Conservation (phyloP, 2,888 invertebrate genomes). For the Entomobrya proxima region DNA sequence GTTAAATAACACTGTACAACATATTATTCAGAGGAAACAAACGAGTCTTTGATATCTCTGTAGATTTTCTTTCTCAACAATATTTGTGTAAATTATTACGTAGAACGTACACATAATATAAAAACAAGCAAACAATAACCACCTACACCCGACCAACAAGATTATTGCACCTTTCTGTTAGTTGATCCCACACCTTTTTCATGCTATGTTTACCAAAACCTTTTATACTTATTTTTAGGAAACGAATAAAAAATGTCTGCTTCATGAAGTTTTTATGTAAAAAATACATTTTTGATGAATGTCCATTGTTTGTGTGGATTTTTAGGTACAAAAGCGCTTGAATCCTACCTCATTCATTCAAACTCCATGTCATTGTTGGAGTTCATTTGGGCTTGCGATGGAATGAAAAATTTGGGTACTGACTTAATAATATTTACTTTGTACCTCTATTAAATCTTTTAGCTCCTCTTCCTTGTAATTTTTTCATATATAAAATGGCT, state of each 20-base stretch:
- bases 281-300: background rate
- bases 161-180: constrained; percentile 31
- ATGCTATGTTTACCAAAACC: background rate
- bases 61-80: background rate
- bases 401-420: constrained; percentile 50
- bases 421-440: background rate
- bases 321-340: constrained; percentile 46
- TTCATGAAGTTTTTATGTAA: background rate
- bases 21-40: too few species aligned
- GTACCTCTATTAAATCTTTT: background rate
- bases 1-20: background rate
- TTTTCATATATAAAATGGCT: background rate
- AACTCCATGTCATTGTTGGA: constrained; percentile 22
- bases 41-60: too few species aligned
- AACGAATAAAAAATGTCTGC: background rate
- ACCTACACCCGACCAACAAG: background rate
- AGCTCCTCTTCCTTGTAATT: background rate
- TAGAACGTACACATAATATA: background rate
- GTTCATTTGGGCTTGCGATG: constrained; percentile 63
- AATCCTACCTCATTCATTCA: constrained; percentile 46
- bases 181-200: background rate
- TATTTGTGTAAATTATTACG: background rate
- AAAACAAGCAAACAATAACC: constrained; percentile 2
- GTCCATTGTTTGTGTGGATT: background rate
- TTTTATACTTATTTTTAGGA: background rate